Percentiles rank a stretch among this genome's conserved stretches.
Evolutionary conservation across 2,888 invertebrate species (phyloP).

Genomic region (Myopa tessellatipennis): DNA sequence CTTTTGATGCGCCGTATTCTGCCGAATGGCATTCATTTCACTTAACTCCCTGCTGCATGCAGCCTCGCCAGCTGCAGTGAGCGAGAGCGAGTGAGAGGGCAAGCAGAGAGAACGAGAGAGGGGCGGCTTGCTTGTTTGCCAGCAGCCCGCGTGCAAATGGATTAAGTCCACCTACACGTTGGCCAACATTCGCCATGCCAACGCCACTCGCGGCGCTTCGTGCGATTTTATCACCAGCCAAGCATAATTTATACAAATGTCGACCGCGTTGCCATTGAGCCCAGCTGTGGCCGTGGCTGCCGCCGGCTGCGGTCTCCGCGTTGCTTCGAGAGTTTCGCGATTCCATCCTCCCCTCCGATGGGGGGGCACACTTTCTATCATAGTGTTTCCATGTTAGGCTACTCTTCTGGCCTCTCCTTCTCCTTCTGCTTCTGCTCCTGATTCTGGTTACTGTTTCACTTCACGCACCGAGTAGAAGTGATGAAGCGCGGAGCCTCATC

Average conservation of each 20-base stretch:
- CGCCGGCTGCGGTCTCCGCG: neutral
- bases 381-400: no score
- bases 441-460: conserved; percentile 44
- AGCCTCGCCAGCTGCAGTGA: neutral
- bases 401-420: no score
- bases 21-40: conserved; percentile 53
- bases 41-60: conserved; percentile 37
- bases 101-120: neutral
- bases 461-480: neutral
- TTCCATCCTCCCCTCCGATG: neutral
- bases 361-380: no score
- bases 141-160: conserved; percentile 29
- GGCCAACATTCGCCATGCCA: conserved; percentile 21
- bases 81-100: conserved; percentile 6
- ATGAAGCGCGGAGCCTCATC: neutral
- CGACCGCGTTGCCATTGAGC: conserved; percentile 41
- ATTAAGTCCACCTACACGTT: conserved; percentile 50
- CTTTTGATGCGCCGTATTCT: conserved; percentile 30
- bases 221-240: conserved; percentile 55
- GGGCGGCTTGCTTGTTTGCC: neutral
- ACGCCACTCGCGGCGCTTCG: conserved; percentile 43
- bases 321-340: conserved; percentile 14
- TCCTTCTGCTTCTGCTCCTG: conserved; percentile 29
- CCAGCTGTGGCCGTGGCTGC: conserved; percentile 37
- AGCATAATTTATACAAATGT: conserved; percentile 59